Base-by-base conservation (phyloP, 2,797 vertebrate species). In the Channa striata region DNA sequence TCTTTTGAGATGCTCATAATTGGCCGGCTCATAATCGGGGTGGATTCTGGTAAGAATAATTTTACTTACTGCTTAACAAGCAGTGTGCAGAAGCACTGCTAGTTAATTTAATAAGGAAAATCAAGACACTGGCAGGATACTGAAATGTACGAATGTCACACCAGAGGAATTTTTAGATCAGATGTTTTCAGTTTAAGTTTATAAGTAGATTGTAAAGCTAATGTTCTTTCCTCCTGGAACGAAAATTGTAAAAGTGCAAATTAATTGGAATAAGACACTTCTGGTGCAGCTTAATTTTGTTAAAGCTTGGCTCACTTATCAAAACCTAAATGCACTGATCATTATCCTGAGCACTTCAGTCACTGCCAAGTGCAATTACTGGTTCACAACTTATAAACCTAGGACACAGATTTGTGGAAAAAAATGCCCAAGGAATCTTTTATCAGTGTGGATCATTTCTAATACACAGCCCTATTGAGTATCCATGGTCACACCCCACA, bases 1-100 rank as follows among this genome's bases (percentile, higher is more conserved):
- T 94, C 96, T 0, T 96, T 97, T 64, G 97, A 99, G 84, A 97
- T 99, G 96, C 93, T 99, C 77, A 95, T 99, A 3, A 42, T 97
- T 61, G 97, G 98, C 1, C 94, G 97, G 0, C 74, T 97, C 69
- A 67, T 98, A 72, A 96, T 99, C 54, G 97, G 97, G 0, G 81
- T 99, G 49, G 95, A 98, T 82, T 97, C 95, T 87, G 97, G 98
- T 99, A 86, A 91, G 95, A 83, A 9, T 36, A 46, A 62, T 61
- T 42, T 42, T 46, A 42, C 12, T 47, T 13, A 30, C 21, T 21
- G 52, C 44, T 50, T 14, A 33, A 37, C 16, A 56, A 49, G 56
- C 44, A 40, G 23, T 50, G 6, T 39, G 12, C 37, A 39, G 5
- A 14, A 13, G 37, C 37, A 39, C 12, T 39, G 37, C 13, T 30